A percentile compares a stretch with the other conserved stretches of the same genome.
Conservation (phyloP, 2,113 vertebrate species). For the Triplophysa tibetana region DNA sequence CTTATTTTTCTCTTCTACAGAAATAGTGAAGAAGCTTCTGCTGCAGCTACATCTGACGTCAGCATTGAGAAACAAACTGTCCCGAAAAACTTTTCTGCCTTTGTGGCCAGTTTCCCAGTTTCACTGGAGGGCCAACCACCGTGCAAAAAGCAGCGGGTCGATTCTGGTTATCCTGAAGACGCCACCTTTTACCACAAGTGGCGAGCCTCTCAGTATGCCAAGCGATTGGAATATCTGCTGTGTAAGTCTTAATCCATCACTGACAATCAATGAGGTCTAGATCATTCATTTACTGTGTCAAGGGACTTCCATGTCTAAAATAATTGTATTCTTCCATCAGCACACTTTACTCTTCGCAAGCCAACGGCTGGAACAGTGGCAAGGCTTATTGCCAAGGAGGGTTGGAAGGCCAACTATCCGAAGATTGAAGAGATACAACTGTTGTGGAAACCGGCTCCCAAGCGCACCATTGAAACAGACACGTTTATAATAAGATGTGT, state of each 20-base stretch:
- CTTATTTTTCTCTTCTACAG: not conserved
- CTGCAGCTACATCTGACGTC: no score
- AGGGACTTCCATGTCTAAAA: not conserved
- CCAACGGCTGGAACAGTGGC: slow-evolving; percentile 2
- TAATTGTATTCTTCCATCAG: slow-evolving; percentile 13
- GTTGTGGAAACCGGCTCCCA: slow-evolving; percentile 24
- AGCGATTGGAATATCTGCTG: slow-evolving; percentile 18
- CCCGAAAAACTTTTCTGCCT: not conserved
- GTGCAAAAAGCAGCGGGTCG: not conserved
- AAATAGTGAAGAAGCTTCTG: no score
- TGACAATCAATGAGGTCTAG: not conserved
- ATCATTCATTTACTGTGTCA: not conserved
- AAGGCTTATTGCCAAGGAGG: not conserved
- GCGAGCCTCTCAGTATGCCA: not conserved
- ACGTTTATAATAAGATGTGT: not conserved
- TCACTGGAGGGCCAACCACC: not conserved
- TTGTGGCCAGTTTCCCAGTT: not conserved
- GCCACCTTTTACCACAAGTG: not conserved
- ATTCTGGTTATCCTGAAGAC: not conserved
- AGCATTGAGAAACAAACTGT: no score
- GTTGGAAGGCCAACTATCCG: slow-evolving; percentile 17
- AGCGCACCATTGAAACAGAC: not conserved
- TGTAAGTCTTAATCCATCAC: slow-evolving; percentile 18
- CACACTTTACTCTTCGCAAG: not conserved
- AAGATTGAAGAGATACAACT: not conserved